Percentiles rank a stretch among this genome's conserved stretches.
Evolutionary conservation across 1,140 invertebrate species (phyloP).

Genomic region (Liolophura sinensis): DNA sequence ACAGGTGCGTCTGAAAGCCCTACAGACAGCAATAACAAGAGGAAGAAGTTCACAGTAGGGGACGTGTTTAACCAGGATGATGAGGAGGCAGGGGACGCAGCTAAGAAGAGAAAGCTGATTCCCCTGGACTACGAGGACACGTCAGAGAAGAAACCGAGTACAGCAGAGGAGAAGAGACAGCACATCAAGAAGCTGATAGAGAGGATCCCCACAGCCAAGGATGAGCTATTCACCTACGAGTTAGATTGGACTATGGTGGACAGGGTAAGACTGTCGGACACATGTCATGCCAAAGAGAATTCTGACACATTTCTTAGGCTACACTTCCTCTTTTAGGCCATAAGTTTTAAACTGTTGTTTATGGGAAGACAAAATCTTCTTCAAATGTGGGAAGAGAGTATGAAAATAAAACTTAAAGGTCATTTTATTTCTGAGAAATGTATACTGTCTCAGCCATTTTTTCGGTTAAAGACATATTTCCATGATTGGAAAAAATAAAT

Average conservation of each 20-base stretch:
- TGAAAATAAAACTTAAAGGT: no score
- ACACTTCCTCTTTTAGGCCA: no score
- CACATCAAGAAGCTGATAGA: slow-evolving; percentile 97
- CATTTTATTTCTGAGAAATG: no score
- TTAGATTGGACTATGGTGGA: slow-evolving; percentile 90
- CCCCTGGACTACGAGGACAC: slow-evolving; percentile 68
- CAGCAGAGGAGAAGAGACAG: slow-evolving; percentile 87
- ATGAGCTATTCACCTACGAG: slow-evolving; percentile 90
- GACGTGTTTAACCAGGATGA: slow-evolving; percentile 92
- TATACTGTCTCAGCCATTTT: no score
- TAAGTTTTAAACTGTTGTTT: no score
- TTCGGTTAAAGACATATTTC: no score
- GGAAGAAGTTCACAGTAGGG: slow-evolving; percentile 80
- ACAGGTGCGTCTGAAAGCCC: slow-evolving; percentile 29
- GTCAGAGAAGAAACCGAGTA: slow-evolving; percentile 38
- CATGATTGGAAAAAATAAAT: no score
- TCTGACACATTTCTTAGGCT: no score
- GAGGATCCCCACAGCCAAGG: slow-evolving; percentile 97
- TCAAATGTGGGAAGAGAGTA: no score
- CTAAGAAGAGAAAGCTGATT: slow-evolving; percentile 82
- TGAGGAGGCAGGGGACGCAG: slow-evolving; percentile 67
- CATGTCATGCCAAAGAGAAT: no score
- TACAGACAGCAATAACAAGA: slow-evolving; percentile 46
- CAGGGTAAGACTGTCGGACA: slow-evolving; percentile 65
- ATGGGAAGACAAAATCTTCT: no score